These are phyloP conservation scores for Melanotaenia trifasciata DNA, from an alignment of 2,797 vertebrate species.

Conservation along the genomic window DNA sequence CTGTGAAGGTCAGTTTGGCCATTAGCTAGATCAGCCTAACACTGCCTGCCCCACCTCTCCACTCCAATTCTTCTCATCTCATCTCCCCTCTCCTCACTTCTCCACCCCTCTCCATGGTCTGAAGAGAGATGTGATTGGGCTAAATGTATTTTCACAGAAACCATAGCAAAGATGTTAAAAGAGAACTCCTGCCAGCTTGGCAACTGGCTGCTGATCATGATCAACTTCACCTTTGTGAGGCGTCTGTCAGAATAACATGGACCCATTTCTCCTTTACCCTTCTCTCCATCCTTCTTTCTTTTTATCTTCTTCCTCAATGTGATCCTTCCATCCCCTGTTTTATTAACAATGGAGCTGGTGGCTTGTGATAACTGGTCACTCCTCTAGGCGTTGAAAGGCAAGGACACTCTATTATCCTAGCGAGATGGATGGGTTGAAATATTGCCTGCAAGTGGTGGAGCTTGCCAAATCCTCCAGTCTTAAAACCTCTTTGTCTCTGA, in stretches of 20 bases:
- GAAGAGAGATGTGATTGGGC: conserved; percentile 57
- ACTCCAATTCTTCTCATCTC: conserved; percentile 74
- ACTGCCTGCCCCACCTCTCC: conserved; percentile 72
- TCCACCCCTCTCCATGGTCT: conserved; percentile 46
- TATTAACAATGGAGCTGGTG: conserved; percentile 84
- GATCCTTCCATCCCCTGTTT: conserved; percentile 70
- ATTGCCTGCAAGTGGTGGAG: conserved; percentile 83
- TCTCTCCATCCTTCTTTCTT: conserved; percentile 53
- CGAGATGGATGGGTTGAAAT: conserved; percentile 85
- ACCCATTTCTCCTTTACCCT: conserved; percentile 47
- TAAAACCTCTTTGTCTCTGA: conserved; percentile 84
- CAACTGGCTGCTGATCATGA: conserved; percentile 62
- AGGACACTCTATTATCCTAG: conserved; percentile 85
- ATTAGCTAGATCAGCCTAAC: conserved; percentile 79
- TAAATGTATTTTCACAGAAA: conserved; percentile 74
- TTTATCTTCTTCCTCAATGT: conserved; percentile 53
- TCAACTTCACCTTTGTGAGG: conserved; percentile 62
- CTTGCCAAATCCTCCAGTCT: conserved; percentile 82
- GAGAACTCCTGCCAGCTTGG: conserved; percentile 60
- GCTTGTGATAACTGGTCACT: conserved; percentile 86
- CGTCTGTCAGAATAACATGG: conserved; percentile 63
- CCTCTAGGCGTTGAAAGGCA: conserved; percentile 84
- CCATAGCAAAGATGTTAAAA: conserved; percentile 70
- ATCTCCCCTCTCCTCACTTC: conserved; percentile 47
- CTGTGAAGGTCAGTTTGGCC: conserved; percentile 80